Evolutionary conservation across 1,140 invertebrate genomes (phyloP).

Genomic region (Drosophila takahashii): DNA sequence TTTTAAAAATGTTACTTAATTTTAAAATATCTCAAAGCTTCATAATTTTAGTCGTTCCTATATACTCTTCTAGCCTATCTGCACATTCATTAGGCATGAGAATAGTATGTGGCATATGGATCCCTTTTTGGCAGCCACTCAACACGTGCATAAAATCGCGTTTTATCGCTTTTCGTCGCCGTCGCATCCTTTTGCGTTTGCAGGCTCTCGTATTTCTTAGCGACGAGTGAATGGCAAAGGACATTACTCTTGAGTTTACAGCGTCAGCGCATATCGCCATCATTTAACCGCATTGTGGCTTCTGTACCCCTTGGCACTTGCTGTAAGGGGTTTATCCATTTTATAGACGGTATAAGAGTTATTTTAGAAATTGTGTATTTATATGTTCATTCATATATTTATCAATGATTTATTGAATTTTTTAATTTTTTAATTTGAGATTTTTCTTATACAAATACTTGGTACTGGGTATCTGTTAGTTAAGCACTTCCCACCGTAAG

Average conservation of each 20-base stretch:
- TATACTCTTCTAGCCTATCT: neutral
- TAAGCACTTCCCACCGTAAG: too few species aligned
- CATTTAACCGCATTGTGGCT: slow-evolving; percentile 45
- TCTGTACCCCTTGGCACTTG: slow-evolving; percentile 19
- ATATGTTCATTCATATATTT: too few species aligned
- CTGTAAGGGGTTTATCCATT: neutral
- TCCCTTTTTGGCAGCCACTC: slow-evolving; percentile 26
- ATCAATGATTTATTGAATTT: too few species aligned
- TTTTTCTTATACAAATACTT: neutral
- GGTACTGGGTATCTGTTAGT: slow-evolving; percentile 1
- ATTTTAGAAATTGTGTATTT: neutral
- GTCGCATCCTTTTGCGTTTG: slow-evolving; percentile 37
- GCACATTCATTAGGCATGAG: neutral
- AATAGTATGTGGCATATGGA: neutral
- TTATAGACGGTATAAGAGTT: neutral
- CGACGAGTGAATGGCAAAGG: slow-evolving; percentile 70
- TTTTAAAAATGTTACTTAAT: too few species aligned
- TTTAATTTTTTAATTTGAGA: too few species aligned
- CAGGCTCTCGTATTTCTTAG: slow-evolving; percentile 42
- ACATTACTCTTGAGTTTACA: slow-evolving; percentile 63
- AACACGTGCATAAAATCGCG: slow-evolving; percentile 76
- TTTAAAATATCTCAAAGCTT: too few species aligned
- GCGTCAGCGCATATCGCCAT: slow-evolving; percentile 44
- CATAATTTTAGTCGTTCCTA: neutral
- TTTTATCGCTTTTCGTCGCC: slow-evolving; percentile 67